A percentile compares a stretch with the other conserved stretches of the same genome.
phyloP scores from a whole-genome alignment of 2,113 vertebrate genomes.

The Thalassoma bifasciatum region DNA sequence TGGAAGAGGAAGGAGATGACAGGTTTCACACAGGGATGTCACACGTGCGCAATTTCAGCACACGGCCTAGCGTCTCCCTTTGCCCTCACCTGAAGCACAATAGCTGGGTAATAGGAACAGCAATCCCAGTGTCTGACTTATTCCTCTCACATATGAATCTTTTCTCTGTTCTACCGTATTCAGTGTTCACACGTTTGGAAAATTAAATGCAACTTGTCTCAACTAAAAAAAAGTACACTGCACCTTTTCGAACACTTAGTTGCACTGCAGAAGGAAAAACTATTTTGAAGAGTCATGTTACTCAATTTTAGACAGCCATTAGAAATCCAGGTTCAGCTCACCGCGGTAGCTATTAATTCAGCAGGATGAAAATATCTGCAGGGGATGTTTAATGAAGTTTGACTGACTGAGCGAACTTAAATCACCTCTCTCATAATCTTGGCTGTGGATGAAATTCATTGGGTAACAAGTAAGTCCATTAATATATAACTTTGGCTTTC shows the following conservation, averaged over 20 bases:
- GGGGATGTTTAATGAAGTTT: conserved; percentile 56
- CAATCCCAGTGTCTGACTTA: neutral
- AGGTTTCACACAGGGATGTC: too few species aligned
- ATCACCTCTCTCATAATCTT: conserved; percentile 46
- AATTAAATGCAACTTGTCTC: neutral
- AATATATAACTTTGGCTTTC: conserved; percentile 21
- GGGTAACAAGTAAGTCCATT: conserved; percentile 33
- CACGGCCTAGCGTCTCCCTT: too few species aligned
- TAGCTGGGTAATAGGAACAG: neutral
- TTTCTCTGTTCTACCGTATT: neutral
- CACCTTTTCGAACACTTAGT: neutral
- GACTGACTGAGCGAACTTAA: conserved; percentile 40
- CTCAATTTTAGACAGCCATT: conserved; percentile 43
- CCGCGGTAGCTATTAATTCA: conserved; percentile 43
- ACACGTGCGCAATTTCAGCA: too few species aligned
- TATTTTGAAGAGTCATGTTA: conserved; percentile 11
- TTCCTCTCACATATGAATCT: neutral
- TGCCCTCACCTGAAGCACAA: too few species aligned
- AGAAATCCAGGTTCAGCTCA: conserved; percentile 10
- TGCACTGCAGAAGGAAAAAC: conserved; percentile 9
- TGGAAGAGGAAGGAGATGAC: too few species aligned
- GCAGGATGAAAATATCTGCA: conserved; percentile 46
- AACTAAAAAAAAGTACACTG: neutral
- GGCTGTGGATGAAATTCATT: conserved; percentile 41
- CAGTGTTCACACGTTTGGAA: neutral